Evolutionary conservation across 2,113 vertebrate species (phyloP).

Genomic region (Sminthopsis crassicaudata): DNA sequence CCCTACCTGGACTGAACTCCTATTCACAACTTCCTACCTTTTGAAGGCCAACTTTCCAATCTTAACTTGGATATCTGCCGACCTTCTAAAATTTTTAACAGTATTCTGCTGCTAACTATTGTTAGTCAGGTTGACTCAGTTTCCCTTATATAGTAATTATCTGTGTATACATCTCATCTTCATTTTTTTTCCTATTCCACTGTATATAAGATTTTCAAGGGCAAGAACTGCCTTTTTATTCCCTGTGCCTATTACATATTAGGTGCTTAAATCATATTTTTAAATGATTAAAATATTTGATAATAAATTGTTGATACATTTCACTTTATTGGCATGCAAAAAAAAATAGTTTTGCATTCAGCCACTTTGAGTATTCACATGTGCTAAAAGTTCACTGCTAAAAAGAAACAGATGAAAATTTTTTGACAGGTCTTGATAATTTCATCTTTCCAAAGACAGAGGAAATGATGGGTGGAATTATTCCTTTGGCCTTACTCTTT

Average conservation of each 20-base stretch:
- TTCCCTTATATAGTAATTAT: not conserved
- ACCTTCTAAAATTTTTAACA: not conserved
- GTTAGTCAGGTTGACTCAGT: not conserved
- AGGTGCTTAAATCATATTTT: not conserved
- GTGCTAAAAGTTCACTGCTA: not conserved
- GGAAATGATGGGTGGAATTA: not conserved
- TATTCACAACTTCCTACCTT: not conserved
- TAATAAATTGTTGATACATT: not conserved
- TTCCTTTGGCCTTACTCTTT: not conserved
- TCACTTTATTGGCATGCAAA: not conserved
- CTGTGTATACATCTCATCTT: not conserved
- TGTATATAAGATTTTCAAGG: not conserved
- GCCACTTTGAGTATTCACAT: not conserved
- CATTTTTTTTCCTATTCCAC: not conserved
- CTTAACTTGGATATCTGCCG: not conserved
- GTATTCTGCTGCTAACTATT: not conserved
- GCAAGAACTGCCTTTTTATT: not conserved
- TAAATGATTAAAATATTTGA: not conserved
- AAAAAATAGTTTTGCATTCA: not conserved
- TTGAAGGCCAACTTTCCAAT: not conserved
- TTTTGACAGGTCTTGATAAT: not conserved
- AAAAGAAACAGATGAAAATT: not conserved
- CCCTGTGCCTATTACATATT: not conserved
- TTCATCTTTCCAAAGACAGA: not conserved
- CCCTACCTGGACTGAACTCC: not conserved